Percentiles rank a stretch among this genome's conserved stretches.
Conservation (phyloP, 2,888 invertebrate genomes). For the Agrochola litura region DNA sequence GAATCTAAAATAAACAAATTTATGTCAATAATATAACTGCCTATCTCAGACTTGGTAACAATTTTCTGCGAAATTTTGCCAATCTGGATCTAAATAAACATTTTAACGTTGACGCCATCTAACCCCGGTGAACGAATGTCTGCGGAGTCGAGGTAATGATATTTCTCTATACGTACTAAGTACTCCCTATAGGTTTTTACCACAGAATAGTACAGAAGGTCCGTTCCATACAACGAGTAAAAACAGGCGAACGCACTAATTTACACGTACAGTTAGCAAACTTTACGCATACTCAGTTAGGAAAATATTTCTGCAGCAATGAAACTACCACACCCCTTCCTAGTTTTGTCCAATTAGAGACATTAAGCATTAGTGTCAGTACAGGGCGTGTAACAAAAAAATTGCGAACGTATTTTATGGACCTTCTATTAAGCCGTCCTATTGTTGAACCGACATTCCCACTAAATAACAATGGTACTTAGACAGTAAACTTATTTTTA, state of each 20-base stretch:
- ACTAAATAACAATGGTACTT: too few relatives aligned
- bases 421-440: too few relatives aligned
- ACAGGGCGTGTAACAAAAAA: too few relatives aligned
- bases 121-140: background rate
- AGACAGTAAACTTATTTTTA: too few relatives aligned
- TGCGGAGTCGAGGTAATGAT: constrained; percentile 9
- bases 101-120: background rate
- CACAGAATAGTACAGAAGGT: background rate
- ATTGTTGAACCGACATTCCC: too few relatives aligned
- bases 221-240: background rate
- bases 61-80: constrained; percentile 12
- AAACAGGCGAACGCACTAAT: background rate
- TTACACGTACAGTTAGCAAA: background rate
- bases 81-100: constrained; percentile 25
- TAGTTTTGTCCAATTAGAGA: too few relatives aligned
- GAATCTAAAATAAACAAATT: background rate
- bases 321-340: too few relatives aligned
- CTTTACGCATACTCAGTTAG: too few relatives aligned
- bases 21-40: background rate
- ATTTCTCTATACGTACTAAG: background rate
- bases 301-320: too few relatives aligned
- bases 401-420: too few relatives aligned
- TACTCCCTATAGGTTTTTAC: background rate
- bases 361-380: too few relatives aligned
- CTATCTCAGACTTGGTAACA: background rate